Evolutionary conservation across 2,113 vertebrate species (phyloP).

Genomic region (Fregetta grallaria): DNA sequence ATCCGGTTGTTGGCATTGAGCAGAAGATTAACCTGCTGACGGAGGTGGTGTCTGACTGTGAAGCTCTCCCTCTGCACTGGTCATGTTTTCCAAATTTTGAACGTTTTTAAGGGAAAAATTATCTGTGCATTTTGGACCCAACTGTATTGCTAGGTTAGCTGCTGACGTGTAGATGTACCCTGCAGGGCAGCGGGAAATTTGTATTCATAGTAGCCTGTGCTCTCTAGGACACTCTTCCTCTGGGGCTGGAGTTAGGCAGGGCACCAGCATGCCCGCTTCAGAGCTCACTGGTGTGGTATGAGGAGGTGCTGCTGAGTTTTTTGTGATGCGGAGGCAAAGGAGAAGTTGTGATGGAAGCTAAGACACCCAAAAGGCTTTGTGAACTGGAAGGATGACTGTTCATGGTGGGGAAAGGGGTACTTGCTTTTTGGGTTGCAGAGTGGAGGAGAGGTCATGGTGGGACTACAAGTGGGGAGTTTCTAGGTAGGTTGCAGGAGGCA

Average conservation of each 20-base stretch:
- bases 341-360: background rate
- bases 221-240: background rate
- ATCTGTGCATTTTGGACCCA: background rate
- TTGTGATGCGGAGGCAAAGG: background rate
- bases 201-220: background rate
- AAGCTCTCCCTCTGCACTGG: background rate
- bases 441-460: background rate
- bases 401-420: too few relatives aligned
- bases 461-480: background rate
- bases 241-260: background rate
- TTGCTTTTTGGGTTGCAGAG: background rate
- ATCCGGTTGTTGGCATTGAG: background rate
- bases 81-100: background rate
- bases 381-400: background rate
- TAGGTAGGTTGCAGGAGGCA: background rate
- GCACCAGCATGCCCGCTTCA: background rate
- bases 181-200: background rate
- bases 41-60: background rate
- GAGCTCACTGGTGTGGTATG: background rate
- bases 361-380: background rate
- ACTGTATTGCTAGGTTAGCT: background rate
- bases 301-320: background rate
- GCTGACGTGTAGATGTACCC: background rate
- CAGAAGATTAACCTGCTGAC: background rate
- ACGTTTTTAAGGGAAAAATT: background rate